Evolutionary conservation across 2,797 vertebrate species (phyloP).

Genomic region (Danio tinwini): DNA sequence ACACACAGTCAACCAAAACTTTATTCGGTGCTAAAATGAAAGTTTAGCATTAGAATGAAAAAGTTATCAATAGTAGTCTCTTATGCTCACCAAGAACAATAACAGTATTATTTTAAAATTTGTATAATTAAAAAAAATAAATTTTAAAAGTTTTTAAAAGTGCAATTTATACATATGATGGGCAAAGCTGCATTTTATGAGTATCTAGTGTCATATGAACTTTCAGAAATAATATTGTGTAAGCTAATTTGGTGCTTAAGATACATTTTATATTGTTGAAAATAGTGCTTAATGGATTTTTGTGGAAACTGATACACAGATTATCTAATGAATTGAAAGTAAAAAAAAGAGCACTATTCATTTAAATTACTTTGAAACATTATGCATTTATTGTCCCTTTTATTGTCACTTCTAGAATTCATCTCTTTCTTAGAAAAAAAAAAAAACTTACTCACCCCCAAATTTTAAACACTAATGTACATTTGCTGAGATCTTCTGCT

Average conservation of each 20-base stretch:
- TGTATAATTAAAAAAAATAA: too few relatives aligned
- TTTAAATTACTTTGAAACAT: too few relatives aligned
- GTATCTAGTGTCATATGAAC: too few relatives aligned
- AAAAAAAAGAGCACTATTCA: not conserved
- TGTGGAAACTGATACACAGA: not conserved
- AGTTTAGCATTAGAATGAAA: not conserved
- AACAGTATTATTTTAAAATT: too few relatives aligned
- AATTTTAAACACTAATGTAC: not conserved
- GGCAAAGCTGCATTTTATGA: not conserved
- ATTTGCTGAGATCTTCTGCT: not conserved
- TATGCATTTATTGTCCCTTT: too few relatives aligned
- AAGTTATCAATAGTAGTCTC: not conserved
- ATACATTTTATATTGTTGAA: not conserved
- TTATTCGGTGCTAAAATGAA: too few relatives aligned
- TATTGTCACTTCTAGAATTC: too few relatives aligned
- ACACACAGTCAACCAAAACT: not conserved
- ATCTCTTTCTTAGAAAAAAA: too few relatives aligned
- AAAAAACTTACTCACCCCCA: not conserved
- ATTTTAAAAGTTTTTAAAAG: too few relatives aligned
- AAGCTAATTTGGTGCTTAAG: not conserved
- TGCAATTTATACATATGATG: not conserved
- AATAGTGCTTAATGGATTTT: not conserved
- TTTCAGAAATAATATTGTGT: not conserved
- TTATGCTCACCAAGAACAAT: not conserved
- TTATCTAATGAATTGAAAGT: not conserved